Evolutionary conservation across 2,797 vertebrate species (phyloP), one percentile per base, ranked within the genome.

Genomic region (Sebastolobus alascanus): DNA sequence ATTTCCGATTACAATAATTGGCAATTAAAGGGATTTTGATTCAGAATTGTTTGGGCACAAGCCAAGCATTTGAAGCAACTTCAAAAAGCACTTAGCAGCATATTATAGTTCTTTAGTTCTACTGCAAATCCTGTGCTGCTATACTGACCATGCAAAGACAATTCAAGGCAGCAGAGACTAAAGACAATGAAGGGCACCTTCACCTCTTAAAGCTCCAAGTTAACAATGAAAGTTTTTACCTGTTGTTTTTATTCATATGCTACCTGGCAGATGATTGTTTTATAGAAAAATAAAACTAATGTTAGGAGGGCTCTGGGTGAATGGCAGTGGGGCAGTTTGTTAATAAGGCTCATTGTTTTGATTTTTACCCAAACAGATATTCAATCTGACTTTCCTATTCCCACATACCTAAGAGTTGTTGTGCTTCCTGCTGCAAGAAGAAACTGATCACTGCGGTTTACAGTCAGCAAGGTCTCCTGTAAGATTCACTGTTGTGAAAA

Each of bases 61-160:
- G 75, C 31, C 66, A 73, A 74, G 33, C 50, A 80, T 58, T 72
- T 63, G 20, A 70, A 66, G 25, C 60, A 60, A 64, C 18, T 75
- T 82, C 68, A 79, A 60, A 58, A 64, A 66, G 56, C 60, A 54
- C 61, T 71, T 52, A 76, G 27, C 9, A 63, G 65, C 60, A 76
- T 56, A 52, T 81, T 79, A 31, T 29, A 68, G 67, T 6, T 85
- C 3, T 69, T 76, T 55, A 43, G 70, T 68, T 64, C 22, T 16
- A 61, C 46, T 59, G 35, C 54, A 81, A 77, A 77, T 77, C 38
- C 77, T 63, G 29, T 69, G 66, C 46, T 68, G 84, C 75, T 61
- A 74, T 74, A 64, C 69, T 56, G 75, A 79, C 78, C 82, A 77
- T 13, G 77, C 82, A 83, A 73, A 82, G 40, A 29, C 66, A n/a